Evolutionary conservation across 2,113 vertebrate species (phyloP).

Genomic region (Plestiodon gilberti): DNA sequence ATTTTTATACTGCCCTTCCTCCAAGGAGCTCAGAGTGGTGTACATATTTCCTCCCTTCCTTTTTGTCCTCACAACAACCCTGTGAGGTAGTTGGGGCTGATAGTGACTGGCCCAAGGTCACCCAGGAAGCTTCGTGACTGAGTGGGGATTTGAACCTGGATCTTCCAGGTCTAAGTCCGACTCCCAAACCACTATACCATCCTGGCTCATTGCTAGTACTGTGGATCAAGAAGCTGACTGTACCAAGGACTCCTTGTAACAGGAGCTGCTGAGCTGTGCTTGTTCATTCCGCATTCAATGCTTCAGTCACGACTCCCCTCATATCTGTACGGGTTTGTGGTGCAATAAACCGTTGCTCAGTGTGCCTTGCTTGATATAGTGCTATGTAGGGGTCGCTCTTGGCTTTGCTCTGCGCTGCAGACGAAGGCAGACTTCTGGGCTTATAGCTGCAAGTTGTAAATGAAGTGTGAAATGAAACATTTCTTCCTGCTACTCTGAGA

Average conservation of each 20-base stretch:
- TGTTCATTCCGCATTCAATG: neutral
- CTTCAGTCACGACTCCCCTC: fast-evolving
- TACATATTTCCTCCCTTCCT: too few relatives aligned
- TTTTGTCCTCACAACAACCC: too few relatives aligned
- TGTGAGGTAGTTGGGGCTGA: too few relatives aligned
- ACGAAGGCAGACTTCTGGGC: neutral
- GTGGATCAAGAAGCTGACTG: neutral
- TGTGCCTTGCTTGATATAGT: fast-evolving
- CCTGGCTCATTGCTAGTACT: neutral
- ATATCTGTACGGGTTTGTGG: neutral
- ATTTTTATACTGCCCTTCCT: too few relatives aligned
- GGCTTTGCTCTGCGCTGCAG: neutral
- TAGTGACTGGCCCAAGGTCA: too few relatives aligned
- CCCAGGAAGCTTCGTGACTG: too few relatives aligned
- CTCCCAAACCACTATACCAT: too few relatives aligned
- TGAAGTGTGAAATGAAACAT: neutral
- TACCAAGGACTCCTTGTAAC: neutral
- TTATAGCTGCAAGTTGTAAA: conserved; percentile 2
- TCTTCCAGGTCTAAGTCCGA: too few relatives aligned
- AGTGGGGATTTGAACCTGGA: too few relatives aligned
- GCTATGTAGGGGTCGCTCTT: neutral
- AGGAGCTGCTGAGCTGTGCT: neutral
- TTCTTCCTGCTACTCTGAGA: conserved; percentile 7
- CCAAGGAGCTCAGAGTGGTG: too few relatives aligned
- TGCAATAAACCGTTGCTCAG: conserved; percentile 7